A percentile compares a stretch with the other conserved stretches of the same genome.
These are phyloP conservation scores for Gouania willdenowi DNA, from an alignment of 2,797 vertebrate species.

Conservation along the genomic window DNA sequence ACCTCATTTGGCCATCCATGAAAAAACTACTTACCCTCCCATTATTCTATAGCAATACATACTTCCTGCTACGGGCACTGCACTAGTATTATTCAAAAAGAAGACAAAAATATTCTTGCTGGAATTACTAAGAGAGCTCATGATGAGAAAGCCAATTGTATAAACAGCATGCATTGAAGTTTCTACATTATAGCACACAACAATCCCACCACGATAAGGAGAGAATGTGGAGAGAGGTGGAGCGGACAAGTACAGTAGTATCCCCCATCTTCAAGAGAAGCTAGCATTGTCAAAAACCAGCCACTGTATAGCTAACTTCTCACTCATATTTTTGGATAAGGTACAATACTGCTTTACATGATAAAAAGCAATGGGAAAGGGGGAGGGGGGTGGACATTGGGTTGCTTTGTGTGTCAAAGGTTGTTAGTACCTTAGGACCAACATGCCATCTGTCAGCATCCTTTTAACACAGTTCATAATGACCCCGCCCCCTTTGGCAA, in stretches of 20 bases:
- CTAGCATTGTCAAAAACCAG: constrained; percentile 27
- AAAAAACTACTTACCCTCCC: no score
- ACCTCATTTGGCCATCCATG: no score
- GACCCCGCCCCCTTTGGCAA: constrained; percentile 49
- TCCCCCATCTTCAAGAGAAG: constrained; percentile 10
- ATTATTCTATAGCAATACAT: no score
- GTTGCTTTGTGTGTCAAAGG: constrained; percentile 74
- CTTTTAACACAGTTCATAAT: constrained; percentile 66
- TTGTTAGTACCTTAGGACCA: constrained; percentile 75
- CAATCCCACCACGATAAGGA: constrained; percentile 39
- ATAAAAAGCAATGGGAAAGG: constrained; percentile 32
- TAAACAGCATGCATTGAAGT: constrained; percentile 35
- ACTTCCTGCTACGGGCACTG: no score
- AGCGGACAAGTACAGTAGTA: constrained; percentile 8
- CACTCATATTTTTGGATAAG: constrained; percentile 40
- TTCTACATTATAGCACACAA: constrained; percentile 52
- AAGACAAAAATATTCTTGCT: no score
- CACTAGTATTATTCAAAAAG: no score
- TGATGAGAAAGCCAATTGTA: no score
- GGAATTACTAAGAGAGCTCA: no score
- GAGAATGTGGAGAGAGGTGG: no score
- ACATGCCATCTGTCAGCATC: constrained; percentile 76
- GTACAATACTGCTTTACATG: constrained; percentile 51
- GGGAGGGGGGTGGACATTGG: constrained; percentile 41
- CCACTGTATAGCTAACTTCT: constrained; percentile 40